phyloP scores from a whole-genome alignment of 2,888 invertebrate genomes.

The Myopa tessellatipennis region DNA sequence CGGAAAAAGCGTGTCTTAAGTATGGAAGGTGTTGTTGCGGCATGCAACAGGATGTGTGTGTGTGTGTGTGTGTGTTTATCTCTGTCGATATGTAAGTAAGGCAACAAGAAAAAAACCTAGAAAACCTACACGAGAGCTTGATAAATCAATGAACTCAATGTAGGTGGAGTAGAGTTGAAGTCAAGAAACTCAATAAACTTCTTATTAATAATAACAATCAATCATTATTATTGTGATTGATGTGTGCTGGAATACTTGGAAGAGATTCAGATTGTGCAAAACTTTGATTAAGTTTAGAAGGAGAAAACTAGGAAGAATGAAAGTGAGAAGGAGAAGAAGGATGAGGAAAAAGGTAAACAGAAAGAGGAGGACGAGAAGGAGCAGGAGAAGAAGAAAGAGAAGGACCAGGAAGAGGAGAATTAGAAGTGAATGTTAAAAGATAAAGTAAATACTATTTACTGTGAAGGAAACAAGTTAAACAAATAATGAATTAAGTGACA shows the following conservation, averaged over 20 bases:
- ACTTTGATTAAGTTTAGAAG: not conserved
- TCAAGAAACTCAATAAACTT: too few relatives aligned
- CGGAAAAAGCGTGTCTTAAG: not conserved
- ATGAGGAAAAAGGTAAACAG: not conserved
- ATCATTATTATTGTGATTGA: too few relatives aligned
- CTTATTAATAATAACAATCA: too few relatives aligned
- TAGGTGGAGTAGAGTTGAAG: not conserved
- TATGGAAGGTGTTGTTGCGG: slow-evolving; percentile 5
- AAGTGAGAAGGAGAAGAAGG: not conserved
- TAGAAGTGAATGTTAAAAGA: too few relatives aligned
- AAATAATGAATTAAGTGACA: too few relatives aligned
- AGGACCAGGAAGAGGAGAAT: too few relatives aligned
- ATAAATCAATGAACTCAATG: slow-evolving; percentile 19
- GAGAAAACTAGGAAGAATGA: not conserved
- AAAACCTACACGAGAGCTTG: too few relatives aligned
- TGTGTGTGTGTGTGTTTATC: not conserved
- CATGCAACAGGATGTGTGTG: not conserved
- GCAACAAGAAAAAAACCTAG: not conserved
- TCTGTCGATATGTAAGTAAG: not conserved
- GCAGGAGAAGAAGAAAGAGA: not conserved
- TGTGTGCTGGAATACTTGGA: too few relatives aligned
- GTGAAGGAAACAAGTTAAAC: too few relatives aligned
- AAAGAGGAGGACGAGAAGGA: not conserved
- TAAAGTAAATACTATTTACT: too few relatives aligned
- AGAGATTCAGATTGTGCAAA: too few relatives aligned